Percentiles rank a stretch among this genome's conserved stretches.
Conservation (phyloP, 2,797 vertebrate genomes). For the Diceros bicornis region DNA sequence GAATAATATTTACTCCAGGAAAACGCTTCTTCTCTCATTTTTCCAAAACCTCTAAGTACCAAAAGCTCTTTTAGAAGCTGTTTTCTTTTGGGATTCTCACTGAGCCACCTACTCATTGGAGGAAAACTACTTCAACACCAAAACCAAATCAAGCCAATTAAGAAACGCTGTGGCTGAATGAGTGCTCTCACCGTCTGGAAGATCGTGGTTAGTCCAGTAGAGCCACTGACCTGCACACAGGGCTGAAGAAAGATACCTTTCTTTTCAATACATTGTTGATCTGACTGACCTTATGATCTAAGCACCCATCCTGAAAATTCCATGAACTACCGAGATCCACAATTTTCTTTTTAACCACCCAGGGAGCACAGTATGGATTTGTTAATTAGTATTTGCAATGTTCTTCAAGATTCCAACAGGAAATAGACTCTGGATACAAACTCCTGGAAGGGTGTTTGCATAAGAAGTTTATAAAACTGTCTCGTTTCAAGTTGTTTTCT, state of each 20-base stretch:
- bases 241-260: constrained; percentile 48
- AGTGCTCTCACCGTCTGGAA: background rate
- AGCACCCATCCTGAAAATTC: constrained; percentile 28
- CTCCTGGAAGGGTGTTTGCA: background rate
- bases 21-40: constrained; percentile 79
- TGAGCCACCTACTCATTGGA: constrained; percentile 59
- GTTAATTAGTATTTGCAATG: constrained; percentile 62
- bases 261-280: background rate
- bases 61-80: constrained; percentile 79
- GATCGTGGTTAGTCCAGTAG: background rate
- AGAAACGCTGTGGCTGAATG: constrained; percentile 49
- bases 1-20: constrained; percentile 80
- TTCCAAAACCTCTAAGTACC: constrained; percentile 72
- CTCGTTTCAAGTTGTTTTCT: constrained; percentile 22
- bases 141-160: constrained; percentile 78
- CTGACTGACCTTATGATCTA: background rate
- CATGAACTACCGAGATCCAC: background rate
- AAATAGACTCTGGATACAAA: constrained; percentile 32
- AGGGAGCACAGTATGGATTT: background rate
- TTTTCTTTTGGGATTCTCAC: constrained; percentile 77
- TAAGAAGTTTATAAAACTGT: background rate
- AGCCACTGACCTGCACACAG: background rate
- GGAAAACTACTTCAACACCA: constrained; percentile 78
- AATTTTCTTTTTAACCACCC: constrained; percentile 2
- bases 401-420: constrained; percentile 32